Percentiles rank a stretch among this genome's conserved stretches.
phyloP scores from a whole-genome alignment of 2,113 vertebrate genomes.

The Crocuta crocuta region DNA sequence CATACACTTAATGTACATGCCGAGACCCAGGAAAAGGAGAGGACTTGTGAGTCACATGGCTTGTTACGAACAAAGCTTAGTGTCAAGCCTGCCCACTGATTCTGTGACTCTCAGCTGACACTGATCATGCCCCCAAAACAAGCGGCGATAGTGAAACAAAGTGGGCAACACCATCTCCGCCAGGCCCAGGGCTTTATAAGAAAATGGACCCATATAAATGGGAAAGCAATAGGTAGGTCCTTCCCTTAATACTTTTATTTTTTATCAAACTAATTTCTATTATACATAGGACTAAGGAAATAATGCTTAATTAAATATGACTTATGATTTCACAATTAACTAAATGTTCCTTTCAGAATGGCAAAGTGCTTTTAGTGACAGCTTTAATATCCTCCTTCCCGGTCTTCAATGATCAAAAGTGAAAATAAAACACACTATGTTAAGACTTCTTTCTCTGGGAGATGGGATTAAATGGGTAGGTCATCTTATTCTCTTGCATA shows the following conservation, averaged over 20 bases:
- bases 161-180: not conserved
- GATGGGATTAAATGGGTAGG: not conserved
- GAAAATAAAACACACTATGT: not conserved
- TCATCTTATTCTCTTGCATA: not conserved
- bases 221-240: not conserved
- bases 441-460: not conserved
- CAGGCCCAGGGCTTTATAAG: not conserved
- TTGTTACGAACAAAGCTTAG: not conserved
- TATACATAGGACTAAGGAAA: not conserved
- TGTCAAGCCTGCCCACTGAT: not conserved
- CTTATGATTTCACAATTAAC: conserved; percentile 21
- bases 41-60: not conserved
- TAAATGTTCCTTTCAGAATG: conserved; percentile 17
- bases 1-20: not conserved
- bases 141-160: not conserved
- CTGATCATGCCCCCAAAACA: not conserved
- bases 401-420: not conserved
- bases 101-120: not conserved
- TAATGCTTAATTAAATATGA: conserved; percentile 34
- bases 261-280: not conserved
- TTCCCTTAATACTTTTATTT: not conserved
- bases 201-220: not conserved
- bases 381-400: not conserved
- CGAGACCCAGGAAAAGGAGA: not conserved
- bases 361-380: conserved; percentile 74